Evolutionary conservation across 1,140 invertebrate genomes (phyloP).

Genomic region (Gryllus bimaculatus): DNA sequence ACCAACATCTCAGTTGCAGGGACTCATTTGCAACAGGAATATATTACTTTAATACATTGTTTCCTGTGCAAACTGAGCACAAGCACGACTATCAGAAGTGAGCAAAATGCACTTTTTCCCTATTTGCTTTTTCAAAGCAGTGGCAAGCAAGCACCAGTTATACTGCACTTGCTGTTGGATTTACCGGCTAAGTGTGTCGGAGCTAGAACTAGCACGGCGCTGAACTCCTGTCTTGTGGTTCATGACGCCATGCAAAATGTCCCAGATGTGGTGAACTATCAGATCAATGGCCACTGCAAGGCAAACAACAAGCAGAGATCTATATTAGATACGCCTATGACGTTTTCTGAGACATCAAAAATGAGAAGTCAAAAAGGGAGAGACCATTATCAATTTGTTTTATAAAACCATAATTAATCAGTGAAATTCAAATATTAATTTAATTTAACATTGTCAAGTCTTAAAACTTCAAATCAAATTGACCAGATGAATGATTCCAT

Average conservation of each 20-base stretch:
- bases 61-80: no score
- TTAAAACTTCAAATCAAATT: no score
- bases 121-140: background rate
- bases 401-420: background rate
- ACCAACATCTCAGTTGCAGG: no score
- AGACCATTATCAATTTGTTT: background rate
- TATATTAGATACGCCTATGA: background rate
- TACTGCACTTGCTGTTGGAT: background rate
- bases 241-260: constrained; percentile 58
- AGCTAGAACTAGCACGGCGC: constrained; percentile 18
- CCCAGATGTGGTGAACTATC: constrained; percentile 97
- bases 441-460: background rate
- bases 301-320: constrained; percentile 33
- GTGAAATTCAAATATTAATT: background rate
- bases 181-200: constrained; percentile 20
- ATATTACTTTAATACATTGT: no score
- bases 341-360: background rate
- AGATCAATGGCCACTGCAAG: constrained; percentile 96
- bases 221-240: constrained; percentile 6
- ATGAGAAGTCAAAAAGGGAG: background rate
- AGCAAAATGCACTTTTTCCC: background rate
- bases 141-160: background rate
- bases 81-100: no score
- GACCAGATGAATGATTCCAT: no score
- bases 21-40: no score